phyloP scores from a whole-genome alignment of 2,888 invertebrate species.

The Tetanocera ferruginea region DNA sequence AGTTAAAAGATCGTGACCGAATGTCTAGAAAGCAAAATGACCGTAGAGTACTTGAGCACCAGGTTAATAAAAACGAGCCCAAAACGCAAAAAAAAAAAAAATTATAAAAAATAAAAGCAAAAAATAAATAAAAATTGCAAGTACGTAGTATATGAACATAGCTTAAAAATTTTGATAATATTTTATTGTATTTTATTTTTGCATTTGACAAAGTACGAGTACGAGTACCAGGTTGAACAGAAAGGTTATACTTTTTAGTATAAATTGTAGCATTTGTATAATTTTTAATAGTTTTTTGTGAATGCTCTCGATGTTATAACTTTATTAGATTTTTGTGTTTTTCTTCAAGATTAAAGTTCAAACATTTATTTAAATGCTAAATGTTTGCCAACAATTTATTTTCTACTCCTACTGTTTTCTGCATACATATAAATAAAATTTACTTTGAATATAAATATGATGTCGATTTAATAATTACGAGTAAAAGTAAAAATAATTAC shows the following conservation, averaged over 20 bases:
- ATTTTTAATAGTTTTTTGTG: background rate
- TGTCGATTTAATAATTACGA: too few species aligned
- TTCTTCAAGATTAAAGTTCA: background rate
- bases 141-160: slow-evolving; percentile 15
- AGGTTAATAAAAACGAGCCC: background rate
- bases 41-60: slow-evolving; percentile 62
- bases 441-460: too few species aligned
- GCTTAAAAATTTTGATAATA: background rate
- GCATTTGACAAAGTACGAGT: slow-evolving; percentile 25
- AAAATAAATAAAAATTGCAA: background rate
- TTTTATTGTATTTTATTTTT: background rate
- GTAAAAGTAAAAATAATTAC: too few species aligned
- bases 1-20: slow-evolving; percentile 69
- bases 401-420: too few species aligned
- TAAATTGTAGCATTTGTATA: background rate
- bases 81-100: slow-evolving; percentile 7
- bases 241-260: slow-evolving; percentile 28
- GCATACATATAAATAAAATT: too few species aligned
- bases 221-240: background rate
- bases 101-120: background rate
- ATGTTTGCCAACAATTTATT: background rate
- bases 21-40: slow-evolving; percentile 70
- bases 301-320: slow-evolving; percentile 2
- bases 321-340: slow-evolving; percentile 23
- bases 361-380: slow-evolving; percentile 1